Evolutionary conservation across 2,888 invertebrate genomes (phyloP), one percentile per base, ranked within the genome.

Genomic region (Bhutanitis thaidina): DNA sequence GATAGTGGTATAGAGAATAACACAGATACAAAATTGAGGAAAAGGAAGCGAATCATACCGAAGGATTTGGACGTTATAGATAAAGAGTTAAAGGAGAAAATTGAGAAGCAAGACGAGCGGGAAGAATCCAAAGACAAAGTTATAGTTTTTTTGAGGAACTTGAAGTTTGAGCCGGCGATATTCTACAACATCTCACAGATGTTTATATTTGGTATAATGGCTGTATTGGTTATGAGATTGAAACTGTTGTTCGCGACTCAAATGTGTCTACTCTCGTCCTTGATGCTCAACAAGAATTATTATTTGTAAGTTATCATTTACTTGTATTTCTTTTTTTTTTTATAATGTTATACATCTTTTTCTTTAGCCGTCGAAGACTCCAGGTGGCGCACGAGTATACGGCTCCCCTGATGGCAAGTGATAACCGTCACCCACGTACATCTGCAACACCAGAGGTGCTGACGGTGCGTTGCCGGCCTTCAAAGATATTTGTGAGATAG

Each of bases 201-300:
- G 77, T 77, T 89, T 30, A 93, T 93, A 32, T 97, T 93, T 73
- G 90, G 91, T 1, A 67, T 92, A 0, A 93, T 96, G 94, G 95
- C 96, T n/a, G 70, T 84, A 1, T 73, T 95, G 9, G 91, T 96
- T 7, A 95, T 96, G 95, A 81, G 96, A 12, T 72, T 96, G 40
- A 96, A 96, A 67, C 72, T 96, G 45, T 92, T 96, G 61, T 92
- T 94, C 74, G 94, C 94, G 0, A 95, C 95, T 0, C 95, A 95
- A 61, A 77, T 96, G 65, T 95, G 95, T 71, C 90, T 96, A 1
- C 81, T 95, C 1, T 91, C 93, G 0, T 93, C 95, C 0, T 76
- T 96, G 1, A 75, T 94, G 13, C 91, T 93, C 53, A 88, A 91
- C 57, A 89, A 87, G 66, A 90, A 91, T 75, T 92, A 91, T 76